Percentiles rank a stretch among this genome's conserved stretches.
These are phyloP conservation scores for Caenorhabditis drosophilae DNA, from an alignment of 2,888 invertebrate species.

Conservation along the genomic window DNA sequence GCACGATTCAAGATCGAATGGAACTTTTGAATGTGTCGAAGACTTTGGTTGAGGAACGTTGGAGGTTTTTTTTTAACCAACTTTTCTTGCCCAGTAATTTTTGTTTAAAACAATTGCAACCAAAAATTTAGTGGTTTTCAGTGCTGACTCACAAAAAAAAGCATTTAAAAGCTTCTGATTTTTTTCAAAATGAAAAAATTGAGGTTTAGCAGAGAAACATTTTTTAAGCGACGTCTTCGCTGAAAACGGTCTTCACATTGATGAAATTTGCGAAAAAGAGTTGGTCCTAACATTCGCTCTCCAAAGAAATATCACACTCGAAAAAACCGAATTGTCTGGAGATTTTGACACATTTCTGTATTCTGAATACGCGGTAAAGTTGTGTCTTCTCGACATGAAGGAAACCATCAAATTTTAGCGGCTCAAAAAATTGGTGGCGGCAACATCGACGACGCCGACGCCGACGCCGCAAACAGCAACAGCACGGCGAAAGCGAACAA, in stretches of 20 bases:
- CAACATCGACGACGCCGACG: too few relatives aligned
- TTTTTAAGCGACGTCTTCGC: slow-evolving; percentile 37
- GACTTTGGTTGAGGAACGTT: slow-evolving; percentile 44
- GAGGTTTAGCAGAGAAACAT: background rate
- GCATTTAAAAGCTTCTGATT: background rate
- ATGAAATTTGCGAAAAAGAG: slow-evolving; percentile 36
- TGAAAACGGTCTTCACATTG: slow-evolving; percentile 36
- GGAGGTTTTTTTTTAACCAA: slow-evolving; percentile 37
- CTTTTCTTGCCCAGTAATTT: too few relatives aligned
- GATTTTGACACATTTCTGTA: slow-evolving; percentile 30
- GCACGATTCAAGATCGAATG: slow-evolving; percentile 27
- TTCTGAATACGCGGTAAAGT: slow-evolving; percentile 30
- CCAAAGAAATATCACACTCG: slow-evolving; percentile 29
- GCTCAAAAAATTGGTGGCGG: too few relatives aligned
- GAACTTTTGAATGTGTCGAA: slow-evolving; percentile 42
- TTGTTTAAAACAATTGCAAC: too few relatives aligned
- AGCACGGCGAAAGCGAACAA: too few relatives aligned
- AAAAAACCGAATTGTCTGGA: slow-evolving; percentile 24
- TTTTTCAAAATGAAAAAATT: background rate
- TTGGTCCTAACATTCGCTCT: slow-evolving; percentile 33
- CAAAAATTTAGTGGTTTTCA: background rate
- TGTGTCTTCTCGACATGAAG: too few relatives aligned
- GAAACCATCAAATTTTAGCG: too few relatives aligned
- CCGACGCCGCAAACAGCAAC: too few relatives aligned
- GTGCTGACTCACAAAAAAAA: background rate